phyloP scores from a whole-genome alignment of 2,888 invertebrate genomes.

The Drosophila mercatorum region DNA sequence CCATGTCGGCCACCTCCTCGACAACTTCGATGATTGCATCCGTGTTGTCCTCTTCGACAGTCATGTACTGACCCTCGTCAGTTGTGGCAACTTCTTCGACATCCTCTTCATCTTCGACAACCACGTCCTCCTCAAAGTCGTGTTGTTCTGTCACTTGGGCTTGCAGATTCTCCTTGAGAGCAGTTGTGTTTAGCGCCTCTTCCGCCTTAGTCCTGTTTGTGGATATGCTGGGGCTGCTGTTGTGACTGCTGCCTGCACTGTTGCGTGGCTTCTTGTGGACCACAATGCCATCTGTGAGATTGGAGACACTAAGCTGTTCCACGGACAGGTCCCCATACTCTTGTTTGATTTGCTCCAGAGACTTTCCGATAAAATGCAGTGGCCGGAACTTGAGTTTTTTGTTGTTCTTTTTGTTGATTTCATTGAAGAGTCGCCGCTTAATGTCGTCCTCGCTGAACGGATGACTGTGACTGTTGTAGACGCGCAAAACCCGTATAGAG shows the following conservation, averaged over 20 bases:
- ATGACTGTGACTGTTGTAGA: conserved; percentile 79
- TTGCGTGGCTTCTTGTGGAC: conserved; percentile 67
- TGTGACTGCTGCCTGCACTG: conserved; percentile 27
- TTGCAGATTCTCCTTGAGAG: conserved; percentile 8
- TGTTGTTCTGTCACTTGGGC: conserved; percentile 12
- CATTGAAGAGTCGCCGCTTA: conserved; percentile 78
- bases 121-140: conserved; percentile 38
- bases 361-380: conserved; percentile 68
- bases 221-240: conserved; percentile 15
- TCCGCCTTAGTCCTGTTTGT: not conserved
- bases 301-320: conserved; percentile 67
- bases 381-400: conserved; percentile 72
- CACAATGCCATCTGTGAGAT: conserved; percentile 60
- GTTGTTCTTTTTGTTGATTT: conserved; percentile 71
- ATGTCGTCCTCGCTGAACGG: conserved; percentile 75
- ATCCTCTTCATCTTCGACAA: conserved; percentile 39
- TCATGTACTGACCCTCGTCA: conserved; percentile 25
- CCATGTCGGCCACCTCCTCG: conserved; percentile 62
- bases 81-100: too few species aligned
- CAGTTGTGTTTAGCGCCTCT: not conserved
- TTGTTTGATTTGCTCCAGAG: conserved; percentile 74
- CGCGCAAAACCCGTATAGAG: conserved; percentile 70
- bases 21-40: conserved; percentile 72
- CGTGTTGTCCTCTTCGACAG: conserved; percentile 57
- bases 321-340: conserved; percentile 75